Evolutionary conservation across 2,113 vertebrate genomes (phyloP), one percentile per base, ranked within the genome.

Genomic region (Barbus barbus): DNA sequence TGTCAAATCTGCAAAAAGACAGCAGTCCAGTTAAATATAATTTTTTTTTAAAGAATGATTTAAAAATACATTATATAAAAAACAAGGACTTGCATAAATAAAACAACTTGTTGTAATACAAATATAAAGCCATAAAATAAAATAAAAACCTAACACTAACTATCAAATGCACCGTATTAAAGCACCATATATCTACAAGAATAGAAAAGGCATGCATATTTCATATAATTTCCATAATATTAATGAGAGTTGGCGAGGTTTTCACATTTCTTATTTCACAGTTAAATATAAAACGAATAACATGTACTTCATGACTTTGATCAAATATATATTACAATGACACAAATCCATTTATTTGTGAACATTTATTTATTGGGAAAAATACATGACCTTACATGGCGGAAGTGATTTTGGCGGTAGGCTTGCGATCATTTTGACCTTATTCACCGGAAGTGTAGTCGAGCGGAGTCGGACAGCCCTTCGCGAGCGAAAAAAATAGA

Each of bases 371-470:
- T n/a, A n/a, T n/a, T n/a, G n/a, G n/a, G n/a, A n/a, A n/a, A 28
- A 63, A 60, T 7, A 26, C 0, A 18, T 22, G 86, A 82, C 86
- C 86, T 87, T 75, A 87, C 86, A 83, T 83, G 63, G 33, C 86
- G 86, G 86, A 87, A 87, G 78, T 81, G 9, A 20, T 31, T 69
- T 84, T 61, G 65, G 28, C 76, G 44, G 16, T 33, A 56, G 2
- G 65, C 74, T 51, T 46, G 38, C 56, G 48, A 18, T 53, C 14
- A 26, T 44, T 83, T 85, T 80, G 86, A 87, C 86, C 86, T 87
- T 74, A 90, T 78, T 82, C 71, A 89, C 91, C 89, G 90, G 92
- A 93, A 94, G 90, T 69, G 78, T 63, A 72, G 86, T 69, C 76
- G n/a, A 88, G 85, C 81, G 74, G 46, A 87, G 56, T 87, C 89